Base-by-base conservation (phyloP, 2,113 vertebrate species). In the Xenotilapia longispinis region DNA sequence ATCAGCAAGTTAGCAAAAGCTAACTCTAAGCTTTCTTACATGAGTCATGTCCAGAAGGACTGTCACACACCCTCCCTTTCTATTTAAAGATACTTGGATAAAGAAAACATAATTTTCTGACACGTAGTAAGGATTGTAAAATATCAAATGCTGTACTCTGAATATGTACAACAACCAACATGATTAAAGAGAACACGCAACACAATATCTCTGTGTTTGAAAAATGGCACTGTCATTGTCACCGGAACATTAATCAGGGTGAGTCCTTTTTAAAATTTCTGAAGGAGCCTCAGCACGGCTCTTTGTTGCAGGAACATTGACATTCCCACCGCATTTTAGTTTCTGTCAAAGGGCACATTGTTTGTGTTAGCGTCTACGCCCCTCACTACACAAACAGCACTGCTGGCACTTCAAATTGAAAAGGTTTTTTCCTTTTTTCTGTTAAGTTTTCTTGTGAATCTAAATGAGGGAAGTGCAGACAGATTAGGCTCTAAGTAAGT, bases 121-220 rank as follows among this genome's bases (percentile, higher is more conserved):
- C 60, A 65, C 38, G 58, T 26, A 2, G 4, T 15, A 42, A 42
- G 21, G 38, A 15, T 70, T 42, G n/a, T 70, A 73, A 45, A 73
- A 73, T 11, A 17, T 73, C 40, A 73, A 45, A 45, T 3, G 40
- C 14, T 3, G 21, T 26, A 15, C 68, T 73, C 38, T 45, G 68
- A 26, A 73, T 26, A 45, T 26, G 8, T 17, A 26, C 4, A 73
- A 45, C 21, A 73, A 26, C 4, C 40, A 42, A 1, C 0, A 15
- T 1, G 38, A 26, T 45, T 23, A 23, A 23, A 23, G 9, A 68
- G 8, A 42, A 36, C n/a, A 42, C 0, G 11, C 65, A 23, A 6
- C 21, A 42, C 7, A 15, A 26, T 0, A 15, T 26, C 38, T 17
- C 8, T 10, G 68, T 73, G 13, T 23, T 73, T 73, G 38, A 45